A percentile compares a stretch with the other conserved stretches of the same genome.
Evolutionary conservation across 2,888 invertebrate species (phyloP).

Genomic region (Nasonia oneida): DNA sequence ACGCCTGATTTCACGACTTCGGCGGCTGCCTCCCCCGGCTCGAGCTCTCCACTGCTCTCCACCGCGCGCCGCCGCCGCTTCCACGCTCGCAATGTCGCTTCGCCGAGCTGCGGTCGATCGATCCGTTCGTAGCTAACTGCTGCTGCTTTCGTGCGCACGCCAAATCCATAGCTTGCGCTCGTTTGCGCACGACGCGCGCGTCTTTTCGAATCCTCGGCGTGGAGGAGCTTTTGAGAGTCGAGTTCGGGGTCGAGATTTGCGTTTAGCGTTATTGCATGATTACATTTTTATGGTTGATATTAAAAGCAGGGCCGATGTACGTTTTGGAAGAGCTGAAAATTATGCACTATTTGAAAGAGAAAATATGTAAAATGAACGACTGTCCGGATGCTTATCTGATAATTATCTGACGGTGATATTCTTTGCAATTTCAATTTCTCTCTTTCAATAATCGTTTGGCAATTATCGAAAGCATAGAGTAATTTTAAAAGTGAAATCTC

Average conservation of each 20-base stretch:
- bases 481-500: too few relatives aligned
- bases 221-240: background rate
- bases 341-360: too few relatives aligned
- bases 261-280: too few relatives aligned
- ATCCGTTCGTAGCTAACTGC: slow-evolving; percentile 18
- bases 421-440: too few relatives aligned
- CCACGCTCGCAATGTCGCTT: background rate
- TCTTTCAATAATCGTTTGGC: too few relatives aligned
- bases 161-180: background rate
- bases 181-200: slow-evolving; percentile 22
- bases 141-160: slow-evolving; percentile 5
- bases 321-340: too few relatives aligned
- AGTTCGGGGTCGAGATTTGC: background rate
- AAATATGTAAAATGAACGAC: too few relatives aligned
- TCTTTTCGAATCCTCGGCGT: slow-evolving; percentile 23
- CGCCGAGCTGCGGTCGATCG: slow-evolving; percentile 41
- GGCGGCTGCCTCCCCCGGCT: slow-evolving; percentile 2
- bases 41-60: background rate
- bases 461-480: too few relatives aligned
- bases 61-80: background rate
- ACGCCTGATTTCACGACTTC: slow-evolving; percentile 59
- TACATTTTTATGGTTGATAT: too few relatives aligned
- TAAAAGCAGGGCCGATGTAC: too few relatives aligned
- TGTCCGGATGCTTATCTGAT: too few relatives aligned
- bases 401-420: too few relatives aligned